These are phyloP conservation scores for Ceratosolen solmsi DNA, from an alignment of 1,140 invertebrate genomes.

Conservation along the genomic window DNA sequence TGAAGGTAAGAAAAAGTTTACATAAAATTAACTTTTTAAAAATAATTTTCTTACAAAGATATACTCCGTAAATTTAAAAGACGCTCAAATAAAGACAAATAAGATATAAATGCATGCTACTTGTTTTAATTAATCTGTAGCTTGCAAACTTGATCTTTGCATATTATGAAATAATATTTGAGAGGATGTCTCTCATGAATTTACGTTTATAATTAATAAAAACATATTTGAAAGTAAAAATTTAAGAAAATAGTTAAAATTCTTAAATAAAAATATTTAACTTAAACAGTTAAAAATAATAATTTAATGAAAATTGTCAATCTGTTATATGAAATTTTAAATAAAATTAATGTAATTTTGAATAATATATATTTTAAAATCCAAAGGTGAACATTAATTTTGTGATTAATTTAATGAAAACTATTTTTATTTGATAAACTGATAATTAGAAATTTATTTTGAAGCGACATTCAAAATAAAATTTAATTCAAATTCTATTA, in stretches of 20 bases:
- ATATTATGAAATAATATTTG: neutral
- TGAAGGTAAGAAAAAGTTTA: conserved; percentile 10
- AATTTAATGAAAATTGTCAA: too few relatives aligned
- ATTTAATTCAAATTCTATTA: too few relatives aligned
- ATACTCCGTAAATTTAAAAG: conserved; percentile 7
- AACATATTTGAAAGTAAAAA: neutral
- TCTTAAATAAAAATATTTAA: neutral
- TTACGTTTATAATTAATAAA: neutral
- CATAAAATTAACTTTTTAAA: conserved; percentile 40
- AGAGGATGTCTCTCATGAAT: neutral
- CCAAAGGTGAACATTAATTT: too few relatives aligned
- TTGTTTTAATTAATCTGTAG: neutral
- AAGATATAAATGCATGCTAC: neutral
- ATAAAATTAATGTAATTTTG: too few relatives aligned
- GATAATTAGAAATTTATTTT: too few relatives aligned
- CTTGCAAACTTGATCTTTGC: neutral
- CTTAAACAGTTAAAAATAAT: too few relatives aligned
- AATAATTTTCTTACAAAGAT: conserved; percentile 24
- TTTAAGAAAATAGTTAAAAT: neutral
- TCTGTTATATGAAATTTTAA: too few relatives aligned
- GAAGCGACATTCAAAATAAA: too few relatives aligned
- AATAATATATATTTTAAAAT: too few relatives aligned
- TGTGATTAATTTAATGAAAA: too few relatives aligned
- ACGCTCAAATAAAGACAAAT: neutral
- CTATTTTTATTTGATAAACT: too few relatives aligned